Evolutionary conservation across 2,888 invertebrate genomes (phyloP), one percentile per base, ranked within the genome.

Genomic region (Holacanthella duospinosa): DNA sequence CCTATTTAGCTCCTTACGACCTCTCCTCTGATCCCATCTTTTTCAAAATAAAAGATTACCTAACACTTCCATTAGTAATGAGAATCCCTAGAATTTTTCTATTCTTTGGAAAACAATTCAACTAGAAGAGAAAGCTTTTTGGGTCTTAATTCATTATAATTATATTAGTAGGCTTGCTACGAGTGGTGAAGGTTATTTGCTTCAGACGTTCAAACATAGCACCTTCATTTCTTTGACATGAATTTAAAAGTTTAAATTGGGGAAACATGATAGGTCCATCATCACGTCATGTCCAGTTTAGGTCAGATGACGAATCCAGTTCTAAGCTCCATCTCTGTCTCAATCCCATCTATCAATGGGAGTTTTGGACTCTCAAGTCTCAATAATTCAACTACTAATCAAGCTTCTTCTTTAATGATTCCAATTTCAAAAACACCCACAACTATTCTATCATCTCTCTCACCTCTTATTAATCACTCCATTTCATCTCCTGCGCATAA

Each of bases 261-360:
- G n/a, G n/a, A n/a, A n/a, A n/a, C n/a, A n/a, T n/a, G n/a, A n/a
- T 48, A 48, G 48, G 48, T 48, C 21, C 48, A 48, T 21, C 48
- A 48, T 21, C 48, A 48, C 21, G n/a, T 55, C 21, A 56, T 60
- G 61, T 59, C 61, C 36, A 59, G 43, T 48, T 61, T 61, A 24
- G 61, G 64, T 36, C 64, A 64, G 58, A 64, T 61, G 64, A 64
- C 57, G 54, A 64, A 61, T 55, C 63, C 55, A 24, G 58, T 64
- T 36, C 48, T 60, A 56, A 64, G 59, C 55, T 59, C 55, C 2
- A 29, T 57, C 43, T 56, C 55, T 43, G 59, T 59, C n/a, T 59
- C 43, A 2, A 59, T 43, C 2, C 43, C 43, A 21, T 48, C 48
- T n/a, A n/a, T 48, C 16, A 48, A 48, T 48, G 36, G 36, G 16